Percentiles rank a stretch among this genome's conserved stretches.
Conservation (phyloP, 2,888 invertebrate species). For the Drosophila mimetica region DNA sequence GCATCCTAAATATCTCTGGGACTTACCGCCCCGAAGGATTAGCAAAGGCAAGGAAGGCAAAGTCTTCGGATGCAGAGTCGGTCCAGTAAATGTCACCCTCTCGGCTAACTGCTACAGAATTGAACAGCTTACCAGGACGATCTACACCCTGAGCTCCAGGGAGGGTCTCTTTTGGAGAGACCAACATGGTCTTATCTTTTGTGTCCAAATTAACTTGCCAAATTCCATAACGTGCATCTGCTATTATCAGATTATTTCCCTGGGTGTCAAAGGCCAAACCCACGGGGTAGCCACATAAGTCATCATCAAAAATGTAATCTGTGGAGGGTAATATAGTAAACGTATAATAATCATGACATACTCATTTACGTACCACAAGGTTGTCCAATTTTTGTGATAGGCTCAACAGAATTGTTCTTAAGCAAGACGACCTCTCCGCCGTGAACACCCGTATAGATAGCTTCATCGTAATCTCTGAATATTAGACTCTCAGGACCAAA, state of each 20-base stretch:
- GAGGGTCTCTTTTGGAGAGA: constrained; percentile 88
- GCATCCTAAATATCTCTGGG: too few relatives aligned
- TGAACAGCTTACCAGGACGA: constrained; percentile 88
- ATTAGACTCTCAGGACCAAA: constrained; percentile 93
- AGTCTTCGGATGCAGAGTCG: constrained; percentile 89
- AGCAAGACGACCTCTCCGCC: constrained; percentile 92
- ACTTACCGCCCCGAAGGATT: constrained; percentile 28
- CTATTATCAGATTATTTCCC: constrained; percentile 88
- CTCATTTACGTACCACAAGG: constrained; percentile 85
- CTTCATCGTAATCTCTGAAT: constrained; percentile 77
- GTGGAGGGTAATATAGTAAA: too few relatives aligned
- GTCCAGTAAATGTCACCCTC: constrained; percentile 95
- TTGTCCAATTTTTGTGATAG: constrained; percentile 89
- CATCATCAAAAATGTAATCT: constrained; percentile 88
- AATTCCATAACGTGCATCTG: constrained; percentile 95
- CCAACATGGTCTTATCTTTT: constrained; percentile 88
- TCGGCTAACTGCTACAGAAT: constrained; percentile 89
- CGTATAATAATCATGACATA: too few relatives aligned
- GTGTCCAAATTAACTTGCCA: constrained; percentile 92
- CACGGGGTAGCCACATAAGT: constrained; percentile 94
- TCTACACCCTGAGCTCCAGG: constrained; percentile 85
- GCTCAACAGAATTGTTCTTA: constrained; percentile 86
- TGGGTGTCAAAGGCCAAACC: constrained; percentile 92
- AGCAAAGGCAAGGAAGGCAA: constrained; percentile 11
- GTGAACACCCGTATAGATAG: constrained; percentile 87